Evolutionary conservation across 2,888 invertebrate genomes (phyloP), one percentile per base, ranked within the genome.

Genomic region (Deroplatys truncata): DNA sequence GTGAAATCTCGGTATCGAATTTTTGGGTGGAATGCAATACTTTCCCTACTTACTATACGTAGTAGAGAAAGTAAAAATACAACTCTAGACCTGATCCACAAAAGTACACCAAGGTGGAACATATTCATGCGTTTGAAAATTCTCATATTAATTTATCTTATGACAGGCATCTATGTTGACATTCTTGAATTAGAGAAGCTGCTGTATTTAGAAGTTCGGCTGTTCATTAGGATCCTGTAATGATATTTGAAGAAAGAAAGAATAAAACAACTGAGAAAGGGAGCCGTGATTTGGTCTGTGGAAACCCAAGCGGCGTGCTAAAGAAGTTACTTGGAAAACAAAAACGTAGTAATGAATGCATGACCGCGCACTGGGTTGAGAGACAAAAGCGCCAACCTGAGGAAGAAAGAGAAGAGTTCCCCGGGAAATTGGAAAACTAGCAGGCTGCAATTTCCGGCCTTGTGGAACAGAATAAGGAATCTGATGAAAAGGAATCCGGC

Each of bases 281-380:
- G 56, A 9, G 25, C 56, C 20, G 25, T 20, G 20, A 72, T 72
- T 72, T 72, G 56, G 56, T 72, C 56, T 72, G 56, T 72, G 56
- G 56, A 25, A 72, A 25, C 20, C 1, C 56, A 72, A 72, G 43
- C 20, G 20, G 56, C 20, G 56, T 72, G 56, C 20, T 72, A 72
- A 25, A 20, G 84, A n/a, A 43, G 88, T 85, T 85, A 16, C 85
- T 31, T 28, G 85, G 20, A 4, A 85, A 56, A 89, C 85, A 89
- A 31, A 82, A 85, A 89, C 85, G 35, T 72, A 28, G 85, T 89
- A 89, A 89, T 89, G 89, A 85, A 89, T 89, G 85, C 89, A 89
- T 89, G 89, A 49, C 85, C 85, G 82, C 72, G 72, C 82, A 31
- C 85, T 29, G 85, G 82, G 85, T 56, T 89, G 25, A 82, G 82